Percentiles rank a stretch among this genome's conserved stretches.
These are phyloP conservation scores for Taxidea taxus DNA, from an alignment of 2,113 vertebrate species.

Conservation along the genomic window DNA sequence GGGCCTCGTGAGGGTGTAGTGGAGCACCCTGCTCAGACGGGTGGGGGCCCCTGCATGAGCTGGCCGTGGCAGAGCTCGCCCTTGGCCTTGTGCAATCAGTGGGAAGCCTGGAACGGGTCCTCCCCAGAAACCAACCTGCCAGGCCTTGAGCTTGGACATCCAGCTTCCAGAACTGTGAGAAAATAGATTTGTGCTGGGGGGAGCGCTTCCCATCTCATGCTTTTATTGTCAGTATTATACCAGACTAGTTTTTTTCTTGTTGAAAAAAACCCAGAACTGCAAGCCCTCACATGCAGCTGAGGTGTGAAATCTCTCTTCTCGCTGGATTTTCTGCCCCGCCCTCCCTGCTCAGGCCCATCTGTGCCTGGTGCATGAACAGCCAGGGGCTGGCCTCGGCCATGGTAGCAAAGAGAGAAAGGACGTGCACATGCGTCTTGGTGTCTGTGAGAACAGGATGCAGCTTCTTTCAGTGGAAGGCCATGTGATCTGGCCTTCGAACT, in stretches of 20 bases:
- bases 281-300: background rate
- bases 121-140: background rate
- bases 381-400: background rate
- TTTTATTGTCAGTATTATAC: background rate
- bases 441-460: fast-evolving
- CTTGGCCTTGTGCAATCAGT: fast-evolving
- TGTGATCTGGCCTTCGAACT: background rate
- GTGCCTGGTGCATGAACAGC: background rate
- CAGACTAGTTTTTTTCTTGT: background rate
- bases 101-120: too few relatives aligned
- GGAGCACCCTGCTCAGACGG: too few relatives aligned
- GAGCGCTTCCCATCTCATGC: background rate
- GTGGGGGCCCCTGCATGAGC: background rate
- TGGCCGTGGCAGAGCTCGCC: background rate
- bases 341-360: background rate
- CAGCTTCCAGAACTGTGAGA: background rate
- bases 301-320: background rate
- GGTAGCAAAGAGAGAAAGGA: background rate
- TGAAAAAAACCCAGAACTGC: background rate
- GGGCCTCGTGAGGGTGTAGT: background rate
- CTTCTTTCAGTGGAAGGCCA: background rate
- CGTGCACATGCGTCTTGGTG: background rate
- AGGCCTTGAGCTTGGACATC: background rate
- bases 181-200: background rate
- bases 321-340: background rate